phyloP scores from a whole-genome alignment of 2,797 vertebrate genomes.

The Urophycis tenuis region DNA sequence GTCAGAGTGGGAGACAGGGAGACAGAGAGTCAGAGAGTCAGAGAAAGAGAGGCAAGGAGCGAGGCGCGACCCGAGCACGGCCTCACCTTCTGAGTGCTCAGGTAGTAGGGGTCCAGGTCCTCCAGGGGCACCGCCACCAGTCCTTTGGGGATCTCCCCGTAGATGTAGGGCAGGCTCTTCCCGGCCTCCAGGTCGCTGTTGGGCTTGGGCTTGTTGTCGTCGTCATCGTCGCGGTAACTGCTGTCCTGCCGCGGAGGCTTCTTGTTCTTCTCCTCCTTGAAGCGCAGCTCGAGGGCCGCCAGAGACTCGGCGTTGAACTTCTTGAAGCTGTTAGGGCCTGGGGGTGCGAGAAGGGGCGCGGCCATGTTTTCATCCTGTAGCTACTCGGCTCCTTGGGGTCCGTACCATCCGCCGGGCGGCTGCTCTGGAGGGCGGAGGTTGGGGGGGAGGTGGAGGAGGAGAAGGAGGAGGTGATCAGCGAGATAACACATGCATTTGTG shows the following conservation, averaged over 20 bases:
- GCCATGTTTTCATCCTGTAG: conserved; percentile 99
- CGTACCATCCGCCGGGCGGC: conserved; percentile 78
- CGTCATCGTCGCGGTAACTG: conserved; percentile 96
- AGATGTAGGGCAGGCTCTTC: conserved; percentile 96
- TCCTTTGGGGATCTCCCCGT: conserved; percentile 86
- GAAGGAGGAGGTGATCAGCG: background rate
- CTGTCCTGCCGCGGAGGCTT: conserved; percentile 92
- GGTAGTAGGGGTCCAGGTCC: conserved; percentile 97
- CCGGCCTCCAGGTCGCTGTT: conserved; percentile 96
- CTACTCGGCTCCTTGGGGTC: conserved; percentile 77
- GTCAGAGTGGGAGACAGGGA: background rate
- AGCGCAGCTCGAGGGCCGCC: conserved; percentile 91
- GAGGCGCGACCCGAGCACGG: too few relatives aligned
- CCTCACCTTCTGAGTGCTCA: conserved; percentile 93
- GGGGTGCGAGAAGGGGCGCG: conserved; percentile 93
- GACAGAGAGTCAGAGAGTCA: background rate
- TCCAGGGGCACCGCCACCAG: conserved; percentile 93
- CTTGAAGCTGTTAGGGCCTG: conserved; percentile 96
- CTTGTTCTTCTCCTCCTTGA: conserved; percentile 90
- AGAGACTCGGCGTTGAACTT: conserved; percentile 91
- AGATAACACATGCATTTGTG: background rate
- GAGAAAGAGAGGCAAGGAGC: background rate
- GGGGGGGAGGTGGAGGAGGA: conserved; percentile 2
- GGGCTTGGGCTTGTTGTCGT: conserved; percentile 92
- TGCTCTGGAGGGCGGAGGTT: conserved; percentile 65